phyloP scores from a whole-genome alignment of 2,113 vertebrate species.

The Fregata magnificens region DNA sequence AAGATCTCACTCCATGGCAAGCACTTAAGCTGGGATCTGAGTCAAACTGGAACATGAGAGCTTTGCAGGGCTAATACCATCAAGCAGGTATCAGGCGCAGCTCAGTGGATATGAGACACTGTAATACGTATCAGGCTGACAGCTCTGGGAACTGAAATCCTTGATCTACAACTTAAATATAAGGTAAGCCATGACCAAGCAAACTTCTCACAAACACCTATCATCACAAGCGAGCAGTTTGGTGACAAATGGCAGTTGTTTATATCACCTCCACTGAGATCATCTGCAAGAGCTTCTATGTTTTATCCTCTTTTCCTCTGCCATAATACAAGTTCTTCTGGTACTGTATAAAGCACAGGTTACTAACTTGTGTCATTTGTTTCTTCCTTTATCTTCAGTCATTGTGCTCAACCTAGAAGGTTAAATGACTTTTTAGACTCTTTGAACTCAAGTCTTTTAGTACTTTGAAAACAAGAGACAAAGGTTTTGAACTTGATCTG shows the following conservation, averaged over 20 bases:
- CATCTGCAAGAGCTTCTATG: not conserved
- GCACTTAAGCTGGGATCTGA: not conserved
- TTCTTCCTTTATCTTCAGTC: not conserved
- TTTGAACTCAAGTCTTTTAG: not conserved
- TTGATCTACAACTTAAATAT: not conserved
- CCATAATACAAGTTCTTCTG: not conserved
- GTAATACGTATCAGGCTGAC: not conserved
- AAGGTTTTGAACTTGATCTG: not conserved
- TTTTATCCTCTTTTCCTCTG: not conserved
- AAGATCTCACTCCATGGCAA: not conserved
- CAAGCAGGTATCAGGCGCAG: not conserved
- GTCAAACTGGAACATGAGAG: not conserved
- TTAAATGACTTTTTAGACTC: not conserved
- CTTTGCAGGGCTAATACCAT: not conserved
- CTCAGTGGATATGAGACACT: not conserved
- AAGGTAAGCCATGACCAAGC: not conserved
- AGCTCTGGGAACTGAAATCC: not conserved
- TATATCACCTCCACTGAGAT: not conserved
- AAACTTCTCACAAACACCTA: not conserved
- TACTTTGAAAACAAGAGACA: not conserved
- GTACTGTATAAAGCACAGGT: not conserved
- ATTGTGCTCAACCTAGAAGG: not conserved
- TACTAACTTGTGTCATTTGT: not conserved
- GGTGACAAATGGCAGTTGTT: not conserved
- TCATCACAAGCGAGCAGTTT: rapidly evolving